These are phyloP conservation scores for Xerus rutilus DNA, from an alignment of 2,797 vertebrate species.

Conservation along the genomic window DNA sequence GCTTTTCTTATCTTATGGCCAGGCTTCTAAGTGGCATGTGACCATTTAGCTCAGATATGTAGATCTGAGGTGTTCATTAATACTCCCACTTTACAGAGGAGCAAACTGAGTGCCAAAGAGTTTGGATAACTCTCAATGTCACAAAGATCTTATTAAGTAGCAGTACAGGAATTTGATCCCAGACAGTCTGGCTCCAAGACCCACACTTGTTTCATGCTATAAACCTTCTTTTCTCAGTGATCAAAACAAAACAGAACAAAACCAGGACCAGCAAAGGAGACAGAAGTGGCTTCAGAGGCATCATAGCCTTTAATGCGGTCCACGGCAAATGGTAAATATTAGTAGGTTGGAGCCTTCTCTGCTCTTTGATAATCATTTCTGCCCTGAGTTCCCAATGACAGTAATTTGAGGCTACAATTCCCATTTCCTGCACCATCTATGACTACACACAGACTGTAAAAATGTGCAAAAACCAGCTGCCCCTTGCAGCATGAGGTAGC, in stretches of 20 bases:
- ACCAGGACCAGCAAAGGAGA: slow-evolving; percentile 23
- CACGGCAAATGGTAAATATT: slow-evolving; percentile 66
- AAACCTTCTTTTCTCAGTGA: background rate
- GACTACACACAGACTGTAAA: slow-evolving; percentile 70
- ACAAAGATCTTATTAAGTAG: background rate
- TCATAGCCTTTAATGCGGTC: background rate
- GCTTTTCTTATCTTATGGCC: background rate
- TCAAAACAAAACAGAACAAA: slow-evolving; percentile 36
- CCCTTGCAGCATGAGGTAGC: slow-evolving; percentile 83
- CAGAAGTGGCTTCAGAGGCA: background rate
- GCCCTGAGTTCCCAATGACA: slow-evolving; percentile 79
- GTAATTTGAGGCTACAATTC: slow-evolving; percentile 80
- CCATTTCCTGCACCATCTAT: slow-evolving; percentile 81
- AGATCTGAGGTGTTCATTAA: background rate
- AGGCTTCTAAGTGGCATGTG: background rate
- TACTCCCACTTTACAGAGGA: background rate
- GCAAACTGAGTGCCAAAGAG: background rate
- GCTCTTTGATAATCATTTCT: slow-evolving; percentile 83
- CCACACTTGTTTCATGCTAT: background rate
- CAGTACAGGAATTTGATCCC: background rate
- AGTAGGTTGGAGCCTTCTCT: slow-evolving; percentile 81
- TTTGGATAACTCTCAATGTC: background rate
- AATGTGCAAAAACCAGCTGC: slow-evolving; percentile 81
- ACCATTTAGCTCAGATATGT: background rate
- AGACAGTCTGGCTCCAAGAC: slow-evolving; percentile 39